Conservation (phyloP, 2,797 vertebrate genomes). For the Ptychobarbus kaznakovi region DNA sequence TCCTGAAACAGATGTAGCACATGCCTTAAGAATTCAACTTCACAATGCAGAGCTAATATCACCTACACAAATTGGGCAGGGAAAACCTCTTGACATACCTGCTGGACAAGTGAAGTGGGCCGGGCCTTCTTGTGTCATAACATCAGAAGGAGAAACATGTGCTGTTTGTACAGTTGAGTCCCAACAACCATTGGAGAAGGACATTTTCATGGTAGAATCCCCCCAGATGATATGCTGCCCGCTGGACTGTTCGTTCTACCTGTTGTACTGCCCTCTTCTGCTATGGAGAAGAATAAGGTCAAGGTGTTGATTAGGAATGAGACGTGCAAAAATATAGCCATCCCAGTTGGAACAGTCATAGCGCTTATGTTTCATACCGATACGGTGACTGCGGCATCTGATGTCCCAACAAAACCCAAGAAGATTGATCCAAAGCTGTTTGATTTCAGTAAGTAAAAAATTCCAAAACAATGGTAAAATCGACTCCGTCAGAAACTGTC, state of each 20-base stretch:
- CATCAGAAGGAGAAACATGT: neutral
- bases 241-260: neutral
- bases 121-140: neutral
- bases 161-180: neutral
- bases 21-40: neutral
- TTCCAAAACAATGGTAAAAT: neutral
- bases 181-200: neutral
- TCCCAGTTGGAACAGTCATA: neutral
- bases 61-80: neutral
- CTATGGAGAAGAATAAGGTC: neutral
- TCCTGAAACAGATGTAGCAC: neutral
- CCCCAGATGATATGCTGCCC: neutral
- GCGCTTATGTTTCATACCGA: neutral
- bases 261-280: neutral
- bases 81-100: neutral
- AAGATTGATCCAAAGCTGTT: neutral
- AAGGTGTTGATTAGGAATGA: neutral
- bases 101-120: neutral
- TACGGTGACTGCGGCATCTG: neutral
- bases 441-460: neutral
- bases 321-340: neutral
- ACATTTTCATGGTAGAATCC: neutral
- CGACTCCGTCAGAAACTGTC: neutral
- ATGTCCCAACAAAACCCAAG: neutral
- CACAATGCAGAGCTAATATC: neutral